These are phyloP conservation scores for Pipa parva DNA, from an alignment of 2,113 vertebrate species.

Conservation along the genomic window DNA sequence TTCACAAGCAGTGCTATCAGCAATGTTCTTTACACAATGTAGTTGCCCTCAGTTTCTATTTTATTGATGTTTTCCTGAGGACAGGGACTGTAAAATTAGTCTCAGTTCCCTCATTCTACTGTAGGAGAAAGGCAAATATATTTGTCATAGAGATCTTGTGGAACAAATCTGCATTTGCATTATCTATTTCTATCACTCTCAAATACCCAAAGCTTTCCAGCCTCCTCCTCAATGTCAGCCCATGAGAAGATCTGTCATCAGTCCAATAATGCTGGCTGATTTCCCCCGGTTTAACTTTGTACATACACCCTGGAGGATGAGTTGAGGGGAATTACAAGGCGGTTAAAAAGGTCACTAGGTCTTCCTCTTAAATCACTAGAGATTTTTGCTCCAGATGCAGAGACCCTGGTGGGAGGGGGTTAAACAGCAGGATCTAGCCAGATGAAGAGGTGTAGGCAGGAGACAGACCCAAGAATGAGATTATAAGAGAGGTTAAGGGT, in stretches of 20 bases:
- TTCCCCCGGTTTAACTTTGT: neutral
- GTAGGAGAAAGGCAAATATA: too few species aligned
- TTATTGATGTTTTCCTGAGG: too few species aligned
- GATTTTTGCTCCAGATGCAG: constrained; percentile 24
- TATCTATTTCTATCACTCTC: too few species aligned
- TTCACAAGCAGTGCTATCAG: too few species aligned
- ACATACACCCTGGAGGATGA: neutral
- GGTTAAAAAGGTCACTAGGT: constrained; percentile 7
- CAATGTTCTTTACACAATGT: too few species aligned
- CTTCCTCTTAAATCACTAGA: constrained; percentile 9
- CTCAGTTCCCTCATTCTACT: too few species aligned
- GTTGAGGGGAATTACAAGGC: constrained; percentile 6
- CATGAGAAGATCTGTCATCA: neutral
- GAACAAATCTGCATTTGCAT: too few species aligned
- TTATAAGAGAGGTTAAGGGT: constrained; percentile 12
- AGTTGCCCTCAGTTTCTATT: too few species aligned
- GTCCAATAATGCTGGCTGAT: neutral
- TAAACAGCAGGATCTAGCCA: constrained; percentile 20
- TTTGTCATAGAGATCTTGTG: too few species aligned
- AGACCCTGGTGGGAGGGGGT: constrained; percentile 19
- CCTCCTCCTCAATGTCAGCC: neutral
- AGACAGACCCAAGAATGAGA: constrained; percentile 16
- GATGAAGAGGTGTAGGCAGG: constrained; percentile 33
- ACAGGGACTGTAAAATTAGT: too few species aligned
- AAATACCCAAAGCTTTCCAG: too few species aligned